Conservation (phyloP, 1,140 invertebrate genomes). For the Teleogryllus occipitalis region DNA sequence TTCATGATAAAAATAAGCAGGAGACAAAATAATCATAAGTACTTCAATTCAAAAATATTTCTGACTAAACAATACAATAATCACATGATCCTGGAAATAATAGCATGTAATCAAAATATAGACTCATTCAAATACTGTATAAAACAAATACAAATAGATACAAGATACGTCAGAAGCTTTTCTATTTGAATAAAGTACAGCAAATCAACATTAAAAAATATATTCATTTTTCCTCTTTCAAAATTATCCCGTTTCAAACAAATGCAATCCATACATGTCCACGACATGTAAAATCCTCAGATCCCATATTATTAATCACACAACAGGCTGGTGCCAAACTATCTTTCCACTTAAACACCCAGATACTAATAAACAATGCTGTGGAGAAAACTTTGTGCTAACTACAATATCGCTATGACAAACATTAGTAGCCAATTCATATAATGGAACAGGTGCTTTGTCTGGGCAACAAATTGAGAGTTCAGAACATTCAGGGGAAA, state of each 20-base stretch:
- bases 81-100: too few relatives aligned
- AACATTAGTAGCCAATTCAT: conserved; percentile 58
- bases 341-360: conserved; percentile 81
- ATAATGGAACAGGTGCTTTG: conserved; percentile 39
- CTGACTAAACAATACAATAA: too few relatives aligned
- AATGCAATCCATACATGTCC: background rate
- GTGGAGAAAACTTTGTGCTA: conserved; percentile 83
- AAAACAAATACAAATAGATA: background rate
- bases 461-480: conserved; percentile 58
- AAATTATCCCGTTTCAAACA: background rate
- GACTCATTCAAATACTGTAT: background rate
- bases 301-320: background rate
- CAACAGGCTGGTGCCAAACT: conserved; percentile 74
- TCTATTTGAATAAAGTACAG: background rate
- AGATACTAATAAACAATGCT: conserved; percentile 73
- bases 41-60: too few relatives aligned
- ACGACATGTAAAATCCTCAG: background rate
- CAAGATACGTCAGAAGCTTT: background rate
- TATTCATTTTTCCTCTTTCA: background rate
- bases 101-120: too few relatives aligned
- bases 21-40: too few relatives aligned
- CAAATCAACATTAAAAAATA: background rate
- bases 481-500: conserved; percentile 69
- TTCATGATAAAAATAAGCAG: too few relatives aligned
- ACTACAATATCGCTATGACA: conserved; percentile 79